A percentile compares a stretch with the other conserved stretches of the same genome.
These are phyloP conservation scores for Odobenus rosmarus DNA, from an alignment of 2,113 vertebrate genomes.

Conservation along the genomic window DNA sequence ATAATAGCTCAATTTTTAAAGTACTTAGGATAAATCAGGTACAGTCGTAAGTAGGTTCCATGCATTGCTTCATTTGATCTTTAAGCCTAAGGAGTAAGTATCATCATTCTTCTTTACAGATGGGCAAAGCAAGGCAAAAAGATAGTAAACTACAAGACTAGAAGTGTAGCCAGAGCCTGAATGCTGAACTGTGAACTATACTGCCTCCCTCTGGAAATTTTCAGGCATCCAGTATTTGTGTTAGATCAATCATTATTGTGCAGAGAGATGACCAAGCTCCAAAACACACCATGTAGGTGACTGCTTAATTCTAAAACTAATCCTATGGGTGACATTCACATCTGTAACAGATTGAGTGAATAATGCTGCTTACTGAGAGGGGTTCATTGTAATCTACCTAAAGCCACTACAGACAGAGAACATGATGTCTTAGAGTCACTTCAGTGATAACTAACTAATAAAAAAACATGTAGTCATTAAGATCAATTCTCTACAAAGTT, in stretches of 20 bases:
- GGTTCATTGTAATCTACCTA: background rate
- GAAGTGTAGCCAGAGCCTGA: background rate
- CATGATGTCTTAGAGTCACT: background rate
- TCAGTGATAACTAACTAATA: background rate
- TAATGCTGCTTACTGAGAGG: background rate
- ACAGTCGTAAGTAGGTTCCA: background rate
- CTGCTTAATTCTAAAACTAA: background rate
- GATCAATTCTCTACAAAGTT: background rate
- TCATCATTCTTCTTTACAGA: background rate
- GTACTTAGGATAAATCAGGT: background rate
- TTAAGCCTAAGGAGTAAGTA: background rate
- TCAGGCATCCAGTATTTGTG: background rate
- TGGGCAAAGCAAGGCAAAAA: background rate
- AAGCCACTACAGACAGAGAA: background rate
- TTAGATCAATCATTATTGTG: accelerated
- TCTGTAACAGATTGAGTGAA: background rate
- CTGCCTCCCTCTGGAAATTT: background rate
- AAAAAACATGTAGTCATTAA: background rate
- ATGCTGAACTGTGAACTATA: too few relatives aligned
- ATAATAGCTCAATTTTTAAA: background rate
- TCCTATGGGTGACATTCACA: background rate
- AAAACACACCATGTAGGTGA: background rate
- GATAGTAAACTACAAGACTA: background rate
- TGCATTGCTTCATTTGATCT: background rate
- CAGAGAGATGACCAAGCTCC: background rate